A percentile compares a stretch with the other conserved stretches of the same genome.
Conservation (phyloP, 2,113 vertebrate species). For the Miniopterus natalensis region DNA sequence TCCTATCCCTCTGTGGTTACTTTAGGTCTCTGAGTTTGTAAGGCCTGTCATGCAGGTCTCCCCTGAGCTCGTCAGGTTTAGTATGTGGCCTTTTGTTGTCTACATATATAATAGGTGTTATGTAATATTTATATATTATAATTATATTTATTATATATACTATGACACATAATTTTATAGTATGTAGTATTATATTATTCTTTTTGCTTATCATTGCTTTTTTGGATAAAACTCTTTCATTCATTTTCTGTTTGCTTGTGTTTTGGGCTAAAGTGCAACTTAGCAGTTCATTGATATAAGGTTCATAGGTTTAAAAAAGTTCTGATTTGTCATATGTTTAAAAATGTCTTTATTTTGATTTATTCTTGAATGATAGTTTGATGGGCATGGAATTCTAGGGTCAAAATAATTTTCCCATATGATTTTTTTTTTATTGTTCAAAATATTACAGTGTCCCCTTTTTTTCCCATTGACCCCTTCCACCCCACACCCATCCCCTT, state of each 20-base stretch:
- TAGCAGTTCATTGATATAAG: neutral
- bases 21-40: neutral
- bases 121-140: neutral
- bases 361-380: neutral
- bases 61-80: neutral
- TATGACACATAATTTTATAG: neutral
- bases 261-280: neutral
- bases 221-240: neutral
- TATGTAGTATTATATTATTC: neutral
- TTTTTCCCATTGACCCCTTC: too few relatives aligned
- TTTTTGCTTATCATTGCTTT: conserved; percentile 1
- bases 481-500: too few relatives aligned
- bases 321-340: neutral
- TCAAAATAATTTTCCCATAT: conserved; percentile 36
- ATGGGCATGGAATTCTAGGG: neutral
- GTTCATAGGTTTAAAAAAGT: neutral
- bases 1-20: neutral
- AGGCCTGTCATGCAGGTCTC: neutral
- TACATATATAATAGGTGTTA: neutral
- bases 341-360: conserved; percentile 21
- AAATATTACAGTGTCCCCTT: too few relatives aligned
- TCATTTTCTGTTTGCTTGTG: neutral
- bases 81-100: neutral
- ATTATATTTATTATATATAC: neutral
- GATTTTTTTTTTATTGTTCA: neutral